Base-by-base conservation (phyloP, 2,113 vertebrate species). In the Galemys pyrenaicus region DNA sequence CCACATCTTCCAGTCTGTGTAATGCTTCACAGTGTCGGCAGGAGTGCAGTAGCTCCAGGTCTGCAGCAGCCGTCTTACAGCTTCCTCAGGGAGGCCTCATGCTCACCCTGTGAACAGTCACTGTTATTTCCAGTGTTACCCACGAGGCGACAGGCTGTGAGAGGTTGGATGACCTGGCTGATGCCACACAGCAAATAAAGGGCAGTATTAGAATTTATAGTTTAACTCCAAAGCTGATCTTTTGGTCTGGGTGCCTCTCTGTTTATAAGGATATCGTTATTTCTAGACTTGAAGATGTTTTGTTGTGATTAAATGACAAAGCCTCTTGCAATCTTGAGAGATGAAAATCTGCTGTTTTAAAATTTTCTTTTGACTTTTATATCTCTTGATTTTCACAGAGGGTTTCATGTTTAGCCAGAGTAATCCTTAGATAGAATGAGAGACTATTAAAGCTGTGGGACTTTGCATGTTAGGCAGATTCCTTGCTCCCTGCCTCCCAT, bases 291-390 rank as follows among this genome's bases (percentile, higher is more conserved):
- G 56, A 71, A 60, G 32, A 16, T 73, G 24, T 41, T 90, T 91
- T 41, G 2, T n/a, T 86, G 37, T 58, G 44, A 82, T 73, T 37
- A 39, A 44, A 83, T 37, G 37, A 83, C 46, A 49, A 65, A 90
- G 81, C 22, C 35, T 28, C 54, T 90, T 74, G 13, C 7, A 24
- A 0, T 81, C n/a, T 13, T 81, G 60, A 94, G 83, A 95, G 71
- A 32, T 70, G 60, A 60, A 83, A 82, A 28, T 67, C 26, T 89
- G 24, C 75, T 85, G 17, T 62, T 60, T 83, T 71, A 81, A 77
- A 92, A 78, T 39, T 71, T 54, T 37, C 39, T 58, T 83, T 83
- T 83, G 49, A 35, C 82, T 80, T 93, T 84, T 26, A 44, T 3
- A 58, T 5, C 2, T 87, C 74, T 77, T 62, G 19, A 54, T 60